These are phyloP conservation scores for Colossoma macropomum DNA, from an alignment of 2,113 vertebrate species.

Conservation along the genomic window DNA sequence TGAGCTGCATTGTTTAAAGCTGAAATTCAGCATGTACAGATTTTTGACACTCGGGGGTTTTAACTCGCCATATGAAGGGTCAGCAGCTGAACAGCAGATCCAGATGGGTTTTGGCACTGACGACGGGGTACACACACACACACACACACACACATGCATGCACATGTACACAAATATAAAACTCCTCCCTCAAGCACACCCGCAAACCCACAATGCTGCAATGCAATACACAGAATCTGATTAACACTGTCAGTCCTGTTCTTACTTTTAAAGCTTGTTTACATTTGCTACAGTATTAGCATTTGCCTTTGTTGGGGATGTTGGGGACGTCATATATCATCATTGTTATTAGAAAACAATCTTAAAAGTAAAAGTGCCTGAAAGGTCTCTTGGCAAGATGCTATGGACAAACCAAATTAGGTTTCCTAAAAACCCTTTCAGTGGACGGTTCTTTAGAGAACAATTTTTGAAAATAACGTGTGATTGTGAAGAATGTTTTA, in stretches of 20 bases:
- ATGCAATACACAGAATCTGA: not conserved
- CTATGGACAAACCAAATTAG: no score
- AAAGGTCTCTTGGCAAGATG: no score
- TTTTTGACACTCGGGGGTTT: slow-evolving; percentile 45
- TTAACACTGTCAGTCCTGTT: not conserved
- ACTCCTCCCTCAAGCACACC: not conserved
- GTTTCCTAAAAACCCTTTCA: no score
- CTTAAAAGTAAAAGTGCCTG: no score
- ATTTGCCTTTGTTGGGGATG: not conserved
- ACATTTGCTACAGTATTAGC: no score
- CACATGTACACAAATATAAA: not conserved
- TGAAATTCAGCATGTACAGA: slow-evolving; percentile 41
- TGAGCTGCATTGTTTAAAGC: slow-evolving; percentile 38
- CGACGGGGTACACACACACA: not conserved
- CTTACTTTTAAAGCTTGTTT: not conserved
- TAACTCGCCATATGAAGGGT: slow-evolving; percentile 30
- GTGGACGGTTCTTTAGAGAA: no score
- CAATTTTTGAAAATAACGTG: no score
- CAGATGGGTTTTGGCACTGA: slow-evolving; percentile 35
- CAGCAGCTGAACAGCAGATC: slow-evolving; percentile 15
- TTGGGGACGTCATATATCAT: no score
- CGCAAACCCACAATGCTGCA: slow-evolving; percentile 1
- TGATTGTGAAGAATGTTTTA: no score
- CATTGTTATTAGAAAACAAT: no score
- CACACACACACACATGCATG: slow-evolving; percentile 7